Evolutionary conservation across 2,797 vertebrate species (phyloP), one percentile per base, ranked within the genome.

Genomic region (Pseudomugil tenellus): DNA sequence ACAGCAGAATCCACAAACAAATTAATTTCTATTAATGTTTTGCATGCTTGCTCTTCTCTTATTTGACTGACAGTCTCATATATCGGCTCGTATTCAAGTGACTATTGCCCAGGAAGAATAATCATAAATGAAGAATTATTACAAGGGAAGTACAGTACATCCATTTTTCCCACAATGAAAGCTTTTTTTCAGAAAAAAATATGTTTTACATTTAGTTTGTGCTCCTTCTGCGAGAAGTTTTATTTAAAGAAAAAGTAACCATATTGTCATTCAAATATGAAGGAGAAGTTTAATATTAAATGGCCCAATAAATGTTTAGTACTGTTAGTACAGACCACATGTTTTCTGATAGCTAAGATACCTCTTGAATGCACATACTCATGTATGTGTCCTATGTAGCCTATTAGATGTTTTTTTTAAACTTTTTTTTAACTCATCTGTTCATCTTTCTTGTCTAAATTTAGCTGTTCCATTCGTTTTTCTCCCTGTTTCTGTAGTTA

Each of bases 11-110:
- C 79, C 76, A 72, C 84, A 90, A 91, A 90, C 84, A 90, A 92
- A 92, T 90, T 89, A 87, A 91, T 87, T 89, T 84, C 55, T 89
- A 87, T 88, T 84, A 89, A 83, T 83, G 80, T 84, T 86, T 85
- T 87, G 79, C 70, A 79, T 83, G 81, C 87, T 68, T 66, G 76
- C 77, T 68, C 80, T 75, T 62, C 79, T 83, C 72, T 68, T 59
- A 59, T 67, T 78, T 89, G 85, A 86, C 74, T 88, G 88, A 84
- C 89, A 86, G 76, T 74, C 67, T 78, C 76, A 70, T 83, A 81
- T 67, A 65, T 55, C 46, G 34, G 53, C 65, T 29, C 62, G 56
- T 78, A 76, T 82, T 72, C 75, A 39, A 53, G 41, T 58, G 75
- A 63, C 76, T 72, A 48, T 57, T 57, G 64, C 77, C 37, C 34